Evolutionary conservation across 1,140 invertebrate species (phyloP).

Genomic region (Trachymyrmex cornetzi): DNA sequence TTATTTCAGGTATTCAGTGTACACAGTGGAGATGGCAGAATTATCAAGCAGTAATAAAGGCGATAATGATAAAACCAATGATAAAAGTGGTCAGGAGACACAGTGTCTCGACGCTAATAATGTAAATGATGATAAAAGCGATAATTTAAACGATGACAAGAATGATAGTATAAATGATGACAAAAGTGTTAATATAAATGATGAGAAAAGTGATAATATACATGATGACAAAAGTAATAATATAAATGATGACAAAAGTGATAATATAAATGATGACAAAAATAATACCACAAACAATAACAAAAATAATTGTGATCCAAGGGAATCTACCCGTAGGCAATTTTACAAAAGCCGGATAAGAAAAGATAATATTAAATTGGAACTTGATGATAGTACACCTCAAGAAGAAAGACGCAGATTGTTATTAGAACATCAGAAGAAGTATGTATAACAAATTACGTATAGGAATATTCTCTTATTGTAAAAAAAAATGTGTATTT

Average conservation of each 20-base stretch:
- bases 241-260: conserved; percentile 12
- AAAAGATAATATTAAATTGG: conserved; percentile 81
- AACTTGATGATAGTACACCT: conserved; percentile 78
- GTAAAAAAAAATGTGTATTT: not conserved
- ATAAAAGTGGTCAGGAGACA: too few relatives aligned
- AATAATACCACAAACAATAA: not conserved
- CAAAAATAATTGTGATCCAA: conserved; percentile 4
- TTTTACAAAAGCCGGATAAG: conserved; percentile 84
- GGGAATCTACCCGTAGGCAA: conserved; percentile 52
- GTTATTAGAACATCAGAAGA: conserved; percentile 81
- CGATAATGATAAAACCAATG: not conserved
- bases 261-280: conserved; percentile 21
- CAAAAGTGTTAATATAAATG: not conserved
- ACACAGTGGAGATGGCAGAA: not conserved
- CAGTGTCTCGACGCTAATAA: too few relatives aligned
- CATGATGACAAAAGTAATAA: not conserved
- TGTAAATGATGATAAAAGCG: not conserved
- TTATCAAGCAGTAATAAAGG: not conserved
- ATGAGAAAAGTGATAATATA: not conserved
- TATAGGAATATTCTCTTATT: not conserved
- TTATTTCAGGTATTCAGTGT: conserved; percentile 14
- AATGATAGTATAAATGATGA: not conserved
- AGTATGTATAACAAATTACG: conserved; percentile 70
- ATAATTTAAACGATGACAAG: not conserved
- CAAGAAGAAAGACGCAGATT: conserved; percentile 82